phyloP scores from a whole-genome alignment of 92 coral and sea anemone species.

The Plumapathes pennacea region DNA sequence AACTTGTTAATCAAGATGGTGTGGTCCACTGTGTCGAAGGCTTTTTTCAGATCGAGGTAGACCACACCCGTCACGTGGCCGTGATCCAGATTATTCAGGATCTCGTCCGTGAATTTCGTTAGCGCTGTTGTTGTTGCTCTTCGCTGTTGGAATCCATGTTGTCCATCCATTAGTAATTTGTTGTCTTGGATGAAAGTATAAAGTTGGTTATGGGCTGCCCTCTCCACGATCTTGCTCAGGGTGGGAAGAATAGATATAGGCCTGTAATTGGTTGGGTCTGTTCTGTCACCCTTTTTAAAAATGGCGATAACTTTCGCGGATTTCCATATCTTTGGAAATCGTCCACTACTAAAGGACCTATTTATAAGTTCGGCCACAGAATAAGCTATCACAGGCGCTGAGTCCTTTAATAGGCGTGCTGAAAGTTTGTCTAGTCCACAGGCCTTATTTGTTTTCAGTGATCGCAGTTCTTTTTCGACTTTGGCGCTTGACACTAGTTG shows the following conservation, averaged over 20 bases:
- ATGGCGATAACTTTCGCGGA: slow-evolving; percentile 15
- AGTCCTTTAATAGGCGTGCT: slow-evolving; percentile 11
- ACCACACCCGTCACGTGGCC: slow-evolving; percentile 7
- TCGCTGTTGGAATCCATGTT: slow-evolving; percentile 13
- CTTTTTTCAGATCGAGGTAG: slow-evolving; percentile 20
- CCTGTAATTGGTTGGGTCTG: slow-evolving; percentile 15
- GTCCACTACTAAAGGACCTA: neutral
- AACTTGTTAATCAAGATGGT: slow-evolving; percentile 18
- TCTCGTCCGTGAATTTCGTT: slow-evolving; percentile 5
- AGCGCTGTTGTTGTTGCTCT: slow-evolving; percentile 16
- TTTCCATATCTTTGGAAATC: slow-evolving; percentile 17
- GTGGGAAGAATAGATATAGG: slow-evolving; percentile 17
- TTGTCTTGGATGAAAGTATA: slow-evolving; percentile 2
- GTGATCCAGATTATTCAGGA: slow-evolving; percentile 10
- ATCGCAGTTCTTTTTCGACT: neutral
- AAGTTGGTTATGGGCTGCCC: slow-evolving; percentile 10
- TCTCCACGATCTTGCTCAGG: slow-evolving; percentile 17
- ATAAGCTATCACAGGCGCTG: slow-evolving; percentile 5
- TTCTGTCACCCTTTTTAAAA: slow-evolving; percentile 8
- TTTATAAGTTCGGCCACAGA: slow-evolving; percentile 8
- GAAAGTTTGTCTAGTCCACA: slow-evolving; percentile 20
- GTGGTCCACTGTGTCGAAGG: slow-evolving; percentile 25
- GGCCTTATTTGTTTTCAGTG: slow-evolving; percentile 26
- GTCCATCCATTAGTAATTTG: slow-evolving; percentile 2
- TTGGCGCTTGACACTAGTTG: too few species aligned